Evolutionary conservation across 1,140 invertebrate species (phyloP).

Genomic region (Bombus terrestris): DNA sequence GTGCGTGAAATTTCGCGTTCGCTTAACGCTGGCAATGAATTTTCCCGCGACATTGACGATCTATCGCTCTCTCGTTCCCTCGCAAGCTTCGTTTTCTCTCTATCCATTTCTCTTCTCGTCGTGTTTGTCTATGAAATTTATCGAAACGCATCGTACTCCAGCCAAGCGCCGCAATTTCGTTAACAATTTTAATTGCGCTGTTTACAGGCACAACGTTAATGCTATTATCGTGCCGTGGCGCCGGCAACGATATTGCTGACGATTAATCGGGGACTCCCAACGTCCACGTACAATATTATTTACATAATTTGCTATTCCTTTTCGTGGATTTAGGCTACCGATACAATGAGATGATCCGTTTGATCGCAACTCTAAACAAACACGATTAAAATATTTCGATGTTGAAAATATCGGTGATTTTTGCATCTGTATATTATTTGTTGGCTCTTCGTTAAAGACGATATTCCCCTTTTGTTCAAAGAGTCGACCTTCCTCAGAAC

Average conservation of each 20-base stretch:
- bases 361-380: not conserved
- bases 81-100: no score
- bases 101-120: no score
- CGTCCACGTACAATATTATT: constrained; percentile 16
- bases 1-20: constrained; percentile 17
- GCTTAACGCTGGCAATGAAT: constrained; percentile 23
- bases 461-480: no score
- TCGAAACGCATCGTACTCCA: not conserved
- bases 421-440: not conserved
- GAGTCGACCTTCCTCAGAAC: no score
- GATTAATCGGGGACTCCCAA: constrained; percentile 4
- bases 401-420: not conserved
- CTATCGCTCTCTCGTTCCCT: not conserved
- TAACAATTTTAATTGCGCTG: constrained; percentile 39
- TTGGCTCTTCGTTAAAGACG: no score
- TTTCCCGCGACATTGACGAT: constrained; percentile 2
- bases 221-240: constrained; percentile 5
- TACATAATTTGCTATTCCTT: not conserved
- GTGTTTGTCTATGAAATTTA: constrained; percentile 19
- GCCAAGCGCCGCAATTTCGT: constrained; percentile 21
- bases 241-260: constrained; percentile 5
- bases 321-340: not conserved
- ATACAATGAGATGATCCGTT: no score
- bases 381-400: not conserved
- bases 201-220: constrained; percentile 22